Conservation (phyloP, 2,888 invertebrate species). For the Pristionchus japonicus region DNA sequence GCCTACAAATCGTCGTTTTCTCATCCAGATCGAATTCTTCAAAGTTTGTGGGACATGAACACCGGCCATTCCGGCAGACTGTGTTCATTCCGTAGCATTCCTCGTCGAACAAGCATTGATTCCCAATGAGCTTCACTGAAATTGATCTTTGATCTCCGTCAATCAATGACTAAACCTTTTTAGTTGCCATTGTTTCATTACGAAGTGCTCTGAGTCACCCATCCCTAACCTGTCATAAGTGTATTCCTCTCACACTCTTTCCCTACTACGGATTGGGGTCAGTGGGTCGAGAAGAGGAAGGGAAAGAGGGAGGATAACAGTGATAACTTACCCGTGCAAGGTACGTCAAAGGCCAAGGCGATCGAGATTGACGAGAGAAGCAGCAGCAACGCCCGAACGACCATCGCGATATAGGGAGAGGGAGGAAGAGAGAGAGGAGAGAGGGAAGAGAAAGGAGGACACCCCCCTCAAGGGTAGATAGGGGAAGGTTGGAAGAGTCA, state of each 20-base stretch:
- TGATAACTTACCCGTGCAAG: slow-evolving; percentile 70
- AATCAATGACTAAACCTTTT: not conserved
- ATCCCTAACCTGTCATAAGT: not conserved
- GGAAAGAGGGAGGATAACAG: not conserved
- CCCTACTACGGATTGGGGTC: slow-evolving; percentile 20
- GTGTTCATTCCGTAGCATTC: slow-evolving; percentile 75
- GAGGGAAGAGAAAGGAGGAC: slow-evolving; percentile 45
- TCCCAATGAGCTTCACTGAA: slow-evolving; percentile 74
- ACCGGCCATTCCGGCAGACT: slow-evolving; percentile 70
- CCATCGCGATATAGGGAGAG: not conserved
- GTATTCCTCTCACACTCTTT: not conserved
- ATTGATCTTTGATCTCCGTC: slow-evolving; percentile 28
- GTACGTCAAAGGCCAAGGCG: slow-evolving; percentile 68
- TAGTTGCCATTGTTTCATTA: not conserved
- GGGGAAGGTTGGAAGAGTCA: not conserved
- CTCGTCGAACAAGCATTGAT: slow-evolving; percentile 73
- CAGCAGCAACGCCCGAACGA: not conserved
- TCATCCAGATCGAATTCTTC: slow-evolving; percentile 73
- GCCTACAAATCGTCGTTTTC: slow-evolving; percentile 69
- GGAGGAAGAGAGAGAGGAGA: not conserved
- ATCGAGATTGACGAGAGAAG: not conserved
- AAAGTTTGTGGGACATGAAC: slow-evolving; percentile 75
- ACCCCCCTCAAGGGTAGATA: slow-evolving; percentile 28
- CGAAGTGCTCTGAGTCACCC: slow-evolving; percentile 12
- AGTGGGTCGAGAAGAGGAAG: not conserved